These are phyloP conservation scores for Enteromius viviparus DNA, from an alignment of 2,797 vertebrate species.

Conservation along the genomic window DNA sequence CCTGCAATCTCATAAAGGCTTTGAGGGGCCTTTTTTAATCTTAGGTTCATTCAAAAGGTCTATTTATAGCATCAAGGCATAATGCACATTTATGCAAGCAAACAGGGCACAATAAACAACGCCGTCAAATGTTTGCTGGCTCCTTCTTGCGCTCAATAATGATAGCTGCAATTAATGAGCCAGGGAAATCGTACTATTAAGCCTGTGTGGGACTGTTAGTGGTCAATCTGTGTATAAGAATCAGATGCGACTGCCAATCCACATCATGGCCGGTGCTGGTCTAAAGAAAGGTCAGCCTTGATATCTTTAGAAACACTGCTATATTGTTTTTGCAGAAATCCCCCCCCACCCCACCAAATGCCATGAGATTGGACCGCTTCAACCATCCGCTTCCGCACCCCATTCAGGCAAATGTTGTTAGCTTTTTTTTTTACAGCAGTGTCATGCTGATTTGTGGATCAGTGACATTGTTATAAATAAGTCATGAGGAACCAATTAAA, in stretches of 20 bases:
- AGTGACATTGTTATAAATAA: constrained; percentile 64
- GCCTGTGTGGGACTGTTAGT: constrained; percentile 22
- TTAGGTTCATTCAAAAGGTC: constrained; percentile 62
- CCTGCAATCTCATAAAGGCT: constrained; percentile 65
- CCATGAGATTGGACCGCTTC: constrained; percentile 37
- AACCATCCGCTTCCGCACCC: constrained; percentile 26
- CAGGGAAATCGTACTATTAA: constrained; percentile 2
- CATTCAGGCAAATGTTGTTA: constrained; percentile 34
- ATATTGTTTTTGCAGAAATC: constrained; percentile 24
- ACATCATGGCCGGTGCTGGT: constrained; percentile 17
- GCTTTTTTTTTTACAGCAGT: constrained; percentile 40
- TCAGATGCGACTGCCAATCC: constrained; percentile 20
- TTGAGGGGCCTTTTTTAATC: constrained; percentile 65
- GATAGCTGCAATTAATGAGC: constrained; percentile 51
- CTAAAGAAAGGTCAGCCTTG: constrained; percentile 52
- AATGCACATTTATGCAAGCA: constrained; percentile 70
- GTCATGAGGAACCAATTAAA: constrained; percentile 66
- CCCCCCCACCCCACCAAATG: neutral
- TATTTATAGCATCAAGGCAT: constrained; percentile 71
- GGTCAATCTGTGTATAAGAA: constrained; percentile 14
- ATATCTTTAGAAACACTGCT: constrained; percentile 57
- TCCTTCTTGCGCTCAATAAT: constrained; percentile 29
- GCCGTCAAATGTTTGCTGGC: constrained; percentile 41
- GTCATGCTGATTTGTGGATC: constrained; percentile 57
- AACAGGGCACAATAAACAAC: constrained; percentile 45